Base-by-base conservation (phyloP, 1,140 invertebrate genomes). In the Archivesica marissinica region DNA sequence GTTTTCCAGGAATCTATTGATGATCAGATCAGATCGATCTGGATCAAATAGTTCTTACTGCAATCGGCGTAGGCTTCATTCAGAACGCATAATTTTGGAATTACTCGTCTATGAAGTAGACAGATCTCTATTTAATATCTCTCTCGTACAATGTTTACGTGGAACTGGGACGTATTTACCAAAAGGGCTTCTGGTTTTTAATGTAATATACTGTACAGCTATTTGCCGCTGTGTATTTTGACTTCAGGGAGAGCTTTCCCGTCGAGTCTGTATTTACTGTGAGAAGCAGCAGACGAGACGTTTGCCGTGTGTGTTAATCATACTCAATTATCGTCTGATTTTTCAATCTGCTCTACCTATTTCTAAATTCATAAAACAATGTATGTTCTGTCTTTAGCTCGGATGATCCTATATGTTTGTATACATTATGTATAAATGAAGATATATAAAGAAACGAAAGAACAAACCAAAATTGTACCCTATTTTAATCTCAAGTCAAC, bases 131-230 rank as follows among this genome's bases (percentile, higher is more conserved):
- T 64, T 64, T 33, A 64, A 64, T 64, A 35, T 64, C 50, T 17
- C 68, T 47, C 68, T 72, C 25, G 68, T 72, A 72, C 50, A 72
- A 72, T 72, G 68, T 72, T 72, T 72, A 72, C 68, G 50, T 72
- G 30, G 41, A 72, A 47, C 50, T 23, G 39, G 68, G 50, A 72
- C 68, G 50, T 72, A 72, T 72, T 72, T 72, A 72, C 68, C 50
- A 44, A 47, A 72, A 72, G 68, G 68, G 41, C 41, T 72, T 72
- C 68, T 72, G 68, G 68, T 72, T 72, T 72, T 72, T 44, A 47
- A 44, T 33, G 39, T 72, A 72, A 72, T 72, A 72, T 25, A 72
- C 68, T 44, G 20, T 35, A 25, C 25, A 64, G n/a, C 59, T 35
- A 30, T 64, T 64, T 33, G 20, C 13, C 59, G 30, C 30, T 35